Percentiles rank a stretch among this genome's conserved stretches.
phyloP scores from a whole-genome alignment of 2,797 vertebrate species.

The Tenualosa thibaudeaui region DNA sequence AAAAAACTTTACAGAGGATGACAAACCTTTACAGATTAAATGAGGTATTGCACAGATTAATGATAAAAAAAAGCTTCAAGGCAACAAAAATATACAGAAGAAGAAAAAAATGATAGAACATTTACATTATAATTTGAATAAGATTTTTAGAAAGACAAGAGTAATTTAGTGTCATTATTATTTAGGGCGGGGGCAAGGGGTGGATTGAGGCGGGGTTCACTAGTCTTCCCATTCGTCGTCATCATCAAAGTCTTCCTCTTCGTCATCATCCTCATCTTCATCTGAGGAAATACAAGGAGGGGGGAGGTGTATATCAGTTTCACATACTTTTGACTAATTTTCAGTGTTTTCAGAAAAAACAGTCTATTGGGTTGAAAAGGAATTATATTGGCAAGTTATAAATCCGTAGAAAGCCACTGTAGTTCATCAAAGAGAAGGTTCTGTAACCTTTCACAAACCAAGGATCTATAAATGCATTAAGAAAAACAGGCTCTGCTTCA shows the following conservation, averaged over 20 bases:
- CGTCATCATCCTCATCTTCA: slow-evolving; percentile 95
- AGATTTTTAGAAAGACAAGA: slow-evolving; percentile 83
- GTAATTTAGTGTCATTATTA: slow-evolving; percentile 87
- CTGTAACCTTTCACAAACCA: background rate
- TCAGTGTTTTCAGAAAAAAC: background rate
- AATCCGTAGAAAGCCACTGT: background rate
- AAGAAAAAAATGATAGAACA: slow-evolving; percentile 81
- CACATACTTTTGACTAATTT: background rate
- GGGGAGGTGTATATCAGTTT: background rate
- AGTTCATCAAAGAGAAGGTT: background rate
- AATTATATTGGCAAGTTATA: background rate
- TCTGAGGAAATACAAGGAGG: slow-evolving; percentile 72
- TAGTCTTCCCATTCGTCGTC: slow-evolving; percentile 99
- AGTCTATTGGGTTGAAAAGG: background rate
- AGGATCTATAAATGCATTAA: background rate
- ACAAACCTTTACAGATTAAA: slow-evolving; percentile 92
- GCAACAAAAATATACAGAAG: slow-evolving; percentile 97
- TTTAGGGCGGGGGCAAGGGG: slow-evolving; percentile 48
- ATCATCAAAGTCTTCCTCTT: slow-evolving; percentile 96
- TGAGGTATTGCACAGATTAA: slow-evolving; percentile 99
- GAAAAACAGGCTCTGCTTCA: background rate
- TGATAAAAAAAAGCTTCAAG: slow-evolving; percentile 78
- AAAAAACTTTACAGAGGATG: slow-evolving; percentile 56
- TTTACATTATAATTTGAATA: slow-evolving; percentile 91
- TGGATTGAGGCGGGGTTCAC: slow-evolving; percentile 58